Conservation (phyloP, 2,113 vertebrate genomes). For the Phyllopteryx taeniolatus region DNA sequence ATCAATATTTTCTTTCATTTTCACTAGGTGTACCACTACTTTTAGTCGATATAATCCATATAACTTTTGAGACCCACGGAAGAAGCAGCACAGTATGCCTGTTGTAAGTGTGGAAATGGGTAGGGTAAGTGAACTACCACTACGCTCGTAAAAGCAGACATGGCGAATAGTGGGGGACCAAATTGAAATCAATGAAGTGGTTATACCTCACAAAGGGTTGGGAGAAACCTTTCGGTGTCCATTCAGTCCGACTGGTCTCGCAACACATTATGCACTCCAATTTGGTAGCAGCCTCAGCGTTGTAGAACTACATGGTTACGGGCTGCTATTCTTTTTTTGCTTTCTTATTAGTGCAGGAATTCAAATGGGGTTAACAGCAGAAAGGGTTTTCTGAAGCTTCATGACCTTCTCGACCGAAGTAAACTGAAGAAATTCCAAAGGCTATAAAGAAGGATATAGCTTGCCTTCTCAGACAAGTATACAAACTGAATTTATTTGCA, state of each 20-base stretch:
- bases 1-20: neutral
- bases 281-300: constrained; percentile 21
- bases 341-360: constrained; percentile 36
- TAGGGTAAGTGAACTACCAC: neutral
- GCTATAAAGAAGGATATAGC: neutral
- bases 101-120: neutral
- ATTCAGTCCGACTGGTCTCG: constrained; percentile 48
- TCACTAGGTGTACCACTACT: neutral
- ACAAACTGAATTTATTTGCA: constrained; percentile 19
- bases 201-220: constrained; percentile 45
- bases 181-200: constrained; percentile 63
- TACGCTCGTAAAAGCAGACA: constrained; percentile 19
- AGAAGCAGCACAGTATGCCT: neutral
- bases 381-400: neutral
- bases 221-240: constrained; percentile 48
- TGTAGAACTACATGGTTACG: constrained; percentile 31
- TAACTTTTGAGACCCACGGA: neutral
- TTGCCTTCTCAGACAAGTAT: neutral
- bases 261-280: constrained; percentile 50
- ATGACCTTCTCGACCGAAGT: constrained; percentile 14
- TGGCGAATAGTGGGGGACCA: constrained; percentile 14
- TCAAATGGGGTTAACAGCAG: constrained; percentile 29
- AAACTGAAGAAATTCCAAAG: constrained; percentile 19
- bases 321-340: constrained; percentile 33
- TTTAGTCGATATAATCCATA: neutral